A percentile compares a stretch with the other conserved stretches of the same genome.
Evolutionary conservation across 2,888 invertebrate species (phyloP).

Genomic region (Meteorus cinctellus): DNA sequence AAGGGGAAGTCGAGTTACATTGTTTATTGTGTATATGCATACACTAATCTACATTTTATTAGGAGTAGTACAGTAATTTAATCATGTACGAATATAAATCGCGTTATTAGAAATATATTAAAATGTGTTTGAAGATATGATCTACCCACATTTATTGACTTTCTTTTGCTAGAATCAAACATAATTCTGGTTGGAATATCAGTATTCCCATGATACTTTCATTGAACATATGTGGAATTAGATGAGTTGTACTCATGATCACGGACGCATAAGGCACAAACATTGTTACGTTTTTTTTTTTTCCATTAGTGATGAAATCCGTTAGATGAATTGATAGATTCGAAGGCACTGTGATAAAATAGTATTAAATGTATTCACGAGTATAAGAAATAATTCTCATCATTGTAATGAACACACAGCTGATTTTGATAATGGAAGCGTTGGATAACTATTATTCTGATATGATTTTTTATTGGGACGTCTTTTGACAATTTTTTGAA

Average conservation of each 20-base stretch:
- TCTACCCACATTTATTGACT: neutral
- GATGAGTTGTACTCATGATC: neutral
- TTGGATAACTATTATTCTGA: conserved; percentile 57
- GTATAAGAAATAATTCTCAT: conserved; percentile 49
- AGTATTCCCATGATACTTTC: neutral
- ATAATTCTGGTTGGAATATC: neutral
- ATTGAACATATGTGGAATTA: neutral
- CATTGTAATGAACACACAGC: conserved; percentile 77
- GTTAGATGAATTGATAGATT: conserved; percentile 7
- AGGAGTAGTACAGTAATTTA: conserved; percentile 1
- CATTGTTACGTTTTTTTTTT: neutral
- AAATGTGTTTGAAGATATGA: conserved; percentile 16
- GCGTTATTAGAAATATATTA: conserved; percentile 14
- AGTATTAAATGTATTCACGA: conserved; percentile 1
- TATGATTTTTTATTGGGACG: conserved; percentile 64
- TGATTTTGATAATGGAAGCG: conserved; percentile 69
- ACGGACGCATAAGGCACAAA: conserved; percentile 6
- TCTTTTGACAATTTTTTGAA: conserved; percentile 65
- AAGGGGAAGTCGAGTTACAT: neutral
- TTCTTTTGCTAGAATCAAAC: neutral
- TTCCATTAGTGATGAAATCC: neutral
- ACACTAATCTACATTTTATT: neutral
- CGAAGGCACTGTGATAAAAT: conserved; percentile 36
- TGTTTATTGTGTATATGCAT: neutral
- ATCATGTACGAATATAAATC: conserved; percentile 7